Base-by-base conservation (phyloP, 2,888 invertebrate species). In the Plagiodera versicolora region DNA sequence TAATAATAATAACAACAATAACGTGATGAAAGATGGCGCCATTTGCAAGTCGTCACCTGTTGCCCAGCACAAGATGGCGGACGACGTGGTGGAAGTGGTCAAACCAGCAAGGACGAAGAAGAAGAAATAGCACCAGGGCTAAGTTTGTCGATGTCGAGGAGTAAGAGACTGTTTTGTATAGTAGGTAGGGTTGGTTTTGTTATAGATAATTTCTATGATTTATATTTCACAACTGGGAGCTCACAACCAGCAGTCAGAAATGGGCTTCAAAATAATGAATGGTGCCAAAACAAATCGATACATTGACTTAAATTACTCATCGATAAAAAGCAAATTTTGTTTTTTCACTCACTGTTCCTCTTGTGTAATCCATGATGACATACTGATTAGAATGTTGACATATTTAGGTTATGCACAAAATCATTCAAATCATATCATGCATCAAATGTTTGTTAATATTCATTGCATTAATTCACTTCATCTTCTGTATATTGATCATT, bases 71-170 rank as follows among this genome's bases (percentile, higher is more conserved):
- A 39, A 46, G 35, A 28, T 20, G 14, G 49, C 24, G 61, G 59
- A 60, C 50, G 66, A 60, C 50, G 66, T 49, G 35, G 60, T 24
- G 28, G 58, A 59, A 19, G 74, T 76, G 30, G 70, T 76, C 32
- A 82, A 81, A 64, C 80, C 81, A 3, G 75, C 78, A 16, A 74
- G 82, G 60, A 77, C 76, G 67, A 82, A 81, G 74, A 83, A 83
- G 72, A 83, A 82, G 74, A 82, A 77, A 74, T 82, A 82, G 77
- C 76, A 75, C 63, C 65, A 70, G 60, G 73, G 74, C 56, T 60
- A 66, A 52, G 67, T 74, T 54, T 74, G 77, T 70, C 70, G 58
- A 63, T 73, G 72, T 44, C 20, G 44, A 19, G 16, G 57, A 50
- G 24, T 39, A 46, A 30, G 47, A 56, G 60, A 56, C 60, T 60